Percentiles rank a stretch among this genome's conserved stretches.
Evolutionary conservation across 2,113 vertebrate genomes (phyloP).

Genomic region (Cheirogaleus medius): DNA sequence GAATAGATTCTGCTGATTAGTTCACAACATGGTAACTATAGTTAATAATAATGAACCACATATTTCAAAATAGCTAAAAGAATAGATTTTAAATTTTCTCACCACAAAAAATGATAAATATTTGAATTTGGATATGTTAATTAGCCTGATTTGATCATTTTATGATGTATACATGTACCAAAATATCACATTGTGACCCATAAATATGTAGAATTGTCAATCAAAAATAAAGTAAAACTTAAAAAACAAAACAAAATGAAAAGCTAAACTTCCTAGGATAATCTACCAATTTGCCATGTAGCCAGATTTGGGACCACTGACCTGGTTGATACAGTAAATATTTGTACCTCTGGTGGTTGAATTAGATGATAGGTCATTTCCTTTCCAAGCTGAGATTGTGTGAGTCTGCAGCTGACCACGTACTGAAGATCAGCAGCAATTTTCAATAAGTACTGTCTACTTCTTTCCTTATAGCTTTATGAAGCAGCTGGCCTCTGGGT

Average conservation of each 20-base stretch:
- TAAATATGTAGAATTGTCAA: background rate
- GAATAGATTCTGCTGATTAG: background rate
- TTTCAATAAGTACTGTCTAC: background rate
- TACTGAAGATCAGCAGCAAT: background rate
- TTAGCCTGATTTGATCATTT: background rate
- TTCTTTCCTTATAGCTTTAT: background rate
- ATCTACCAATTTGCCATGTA: background rate
- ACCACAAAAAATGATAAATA: background rate
- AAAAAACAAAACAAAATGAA: background rate
- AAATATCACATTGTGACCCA: background rate
- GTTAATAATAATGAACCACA: background rate
- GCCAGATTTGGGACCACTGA: background rate
- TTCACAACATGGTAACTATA: background rate
- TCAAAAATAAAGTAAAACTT: background rate
- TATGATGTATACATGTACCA: background rate
- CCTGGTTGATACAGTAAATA: background rate
- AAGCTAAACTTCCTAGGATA: background rate
- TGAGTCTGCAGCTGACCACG: background rate
- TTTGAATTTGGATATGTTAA: background rate
- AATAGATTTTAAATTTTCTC: background rate
- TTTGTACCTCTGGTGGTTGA: background rate
- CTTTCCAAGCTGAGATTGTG: background rate
- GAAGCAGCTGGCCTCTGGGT: slow-evolving; percentile 7
- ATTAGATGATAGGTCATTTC: background rate
- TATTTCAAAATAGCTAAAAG: background rate